phyloP scores from a whole-genome alignment of 2,797 vertebrate species.

The Phoxinus dragarum region DNA sequence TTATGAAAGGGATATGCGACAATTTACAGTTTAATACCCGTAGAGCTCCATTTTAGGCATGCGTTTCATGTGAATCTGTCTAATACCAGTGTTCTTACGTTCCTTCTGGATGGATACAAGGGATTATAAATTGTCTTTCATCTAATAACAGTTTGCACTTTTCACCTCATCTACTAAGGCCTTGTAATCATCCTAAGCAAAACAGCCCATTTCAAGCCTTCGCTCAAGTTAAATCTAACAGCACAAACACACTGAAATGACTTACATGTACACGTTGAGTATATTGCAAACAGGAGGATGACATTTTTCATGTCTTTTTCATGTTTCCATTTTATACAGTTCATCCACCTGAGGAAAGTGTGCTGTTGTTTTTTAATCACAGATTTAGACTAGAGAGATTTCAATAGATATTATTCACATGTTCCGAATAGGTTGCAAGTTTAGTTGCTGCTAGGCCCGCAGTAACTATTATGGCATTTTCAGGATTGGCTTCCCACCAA shows the following conservation, averaged over 20 bases:
- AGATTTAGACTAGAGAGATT: neutral
- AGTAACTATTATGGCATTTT: conserved; percentile 35
- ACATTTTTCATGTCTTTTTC: neutral
- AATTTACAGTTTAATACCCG: neutral
- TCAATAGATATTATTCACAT: neutral
- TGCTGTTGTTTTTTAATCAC: neutral
- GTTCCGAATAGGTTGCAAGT: conserved; percentile 5
- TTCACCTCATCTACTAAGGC: conserved; percentile 39
- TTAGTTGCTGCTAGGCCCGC: conserved; percentile 22
- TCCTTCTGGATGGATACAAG: conserved; percentile 23
- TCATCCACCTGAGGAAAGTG: neutral
- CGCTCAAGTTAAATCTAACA: conserved; percentile 4
- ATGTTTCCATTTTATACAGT: neutral
- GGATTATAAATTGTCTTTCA: conserved; percentile 34
- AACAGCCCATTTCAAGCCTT: conserved; percentile 15
- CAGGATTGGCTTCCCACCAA: conserved; percentile 27
- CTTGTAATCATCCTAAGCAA: conserved; percentile 12
- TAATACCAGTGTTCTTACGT: conserved; percentile 7
- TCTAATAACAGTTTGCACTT: conserved; percentile 25
- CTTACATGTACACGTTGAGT: neutral
- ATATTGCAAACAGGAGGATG: neutral
- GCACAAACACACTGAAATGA: neutral
- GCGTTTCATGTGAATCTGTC: conserved; percentile 3
- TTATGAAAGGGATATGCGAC: neutral
- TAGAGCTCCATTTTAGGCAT: neutral